Percentiles rank a stretch among this genome's conserved stretches.
phyloP scores from a whole-genome alignment of 2,888 invertebrate genomes.

The Cryptus viduatorius region DNA sequence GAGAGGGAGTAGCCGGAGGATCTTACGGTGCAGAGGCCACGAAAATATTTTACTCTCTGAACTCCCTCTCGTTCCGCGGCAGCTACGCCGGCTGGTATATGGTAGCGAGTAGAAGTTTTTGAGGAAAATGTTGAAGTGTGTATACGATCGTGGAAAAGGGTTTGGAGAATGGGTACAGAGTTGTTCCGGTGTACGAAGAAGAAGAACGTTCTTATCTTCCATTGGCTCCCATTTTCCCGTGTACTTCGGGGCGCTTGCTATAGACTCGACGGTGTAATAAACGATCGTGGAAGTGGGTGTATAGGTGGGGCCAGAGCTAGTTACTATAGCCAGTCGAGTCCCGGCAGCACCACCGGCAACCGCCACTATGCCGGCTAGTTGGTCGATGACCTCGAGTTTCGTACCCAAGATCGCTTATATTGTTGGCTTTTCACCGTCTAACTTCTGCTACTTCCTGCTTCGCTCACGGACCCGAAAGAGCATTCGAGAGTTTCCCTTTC shows the following conservation, averaged over 20 bases:
- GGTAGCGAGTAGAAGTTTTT: constrained; percentile 33
- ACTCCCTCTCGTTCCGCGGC: constrained; percentile 27
- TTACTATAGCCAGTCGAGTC: constrained; percentile 54
- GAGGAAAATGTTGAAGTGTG: constrained; percentile 46
- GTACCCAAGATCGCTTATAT: constrained; percentile 59
- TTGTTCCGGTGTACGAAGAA: constrained; percentile 45
- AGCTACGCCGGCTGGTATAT: constrained; percentile 24
- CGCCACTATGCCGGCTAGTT: constrained; percentile 35
- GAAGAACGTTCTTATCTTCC: constrained; percentile 65
- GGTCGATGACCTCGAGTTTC: constrained; percentile 64
- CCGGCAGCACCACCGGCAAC: constrained; percentile 41
- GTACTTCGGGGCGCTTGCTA: constrained; percentile 55
- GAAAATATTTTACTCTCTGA: constrained; percentile 63
- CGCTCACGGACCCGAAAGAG: constrained; percentile 59
- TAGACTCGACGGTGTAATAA: constrained; percentile 65
- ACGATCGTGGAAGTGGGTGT: constrained; percentile 64
- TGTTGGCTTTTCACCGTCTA: constrained; percentile 61
- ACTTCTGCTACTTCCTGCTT: constrained; percentile 62
- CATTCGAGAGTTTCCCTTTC: constrained; percentile 59
- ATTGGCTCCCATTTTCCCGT: constrained; percentile 61
- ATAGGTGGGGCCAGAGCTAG: constrained; percentile 63
- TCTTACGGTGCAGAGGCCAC: constrained; percentile 17
- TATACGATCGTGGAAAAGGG: constrained; percentile 30
- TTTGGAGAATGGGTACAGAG: constrained; percentile 17
- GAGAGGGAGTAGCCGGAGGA: constrained; percentile 12